Evolutionary conservation across 2,888 invertebrate genomes (phyloP), one percentile per base, ranked within the genome.

Genomic region (Aproaerema taeniolella): DNA sequence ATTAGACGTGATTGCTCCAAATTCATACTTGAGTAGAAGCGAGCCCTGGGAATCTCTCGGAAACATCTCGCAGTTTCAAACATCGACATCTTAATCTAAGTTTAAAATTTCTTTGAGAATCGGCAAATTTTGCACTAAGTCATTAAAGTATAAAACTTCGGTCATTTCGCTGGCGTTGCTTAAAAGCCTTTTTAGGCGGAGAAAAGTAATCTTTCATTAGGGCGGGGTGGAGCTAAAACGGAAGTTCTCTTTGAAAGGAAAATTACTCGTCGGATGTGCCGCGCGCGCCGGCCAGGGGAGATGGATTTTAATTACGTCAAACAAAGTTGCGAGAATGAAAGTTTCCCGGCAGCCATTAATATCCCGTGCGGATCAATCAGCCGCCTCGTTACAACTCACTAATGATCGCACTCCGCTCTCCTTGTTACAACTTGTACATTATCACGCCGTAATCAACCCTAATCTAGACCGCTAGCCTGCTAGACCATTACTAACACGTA

Each of bases 111-210:
- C 79, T 82, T 75, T 67, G 79, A 65, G 75, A 81, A 85, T 86
- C 86, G 77, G 80, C 83, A 71, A 83, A 83, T 82, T 86, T 85
- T 76, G 79, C 80, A 86, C 83, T 86, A 86, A 86, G 86, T 86
- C 86, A 86, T 86, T 85, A 86, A 86, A 86, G 86, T 85, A 82
- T 82, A 77, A 85, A 86, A 86, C 79, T 86, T 86, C 77, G 81
- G 85, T 83, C 83, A 86, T 86, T 86, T 83, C 72, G 75, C 69
- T 73, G 77, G 82, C 82, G 82, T 75, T 85, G 80, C 83, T 85
- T 86, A 85, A 86, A 86, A 86, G 85, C 85, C 85, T 86, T 86
- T 86, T 86, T 83, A 80, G 82, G 76, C 76, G 73, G 74, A 78
- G 80, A 74, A 83, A 81, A 83, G 86, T 86, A 86, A 86, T 86